Evolutionary conservation across 2,888 invertebrate species (phyloP), one percentile per base, ranked within the genome.

Genomic region (Tipula unca): DNA sequence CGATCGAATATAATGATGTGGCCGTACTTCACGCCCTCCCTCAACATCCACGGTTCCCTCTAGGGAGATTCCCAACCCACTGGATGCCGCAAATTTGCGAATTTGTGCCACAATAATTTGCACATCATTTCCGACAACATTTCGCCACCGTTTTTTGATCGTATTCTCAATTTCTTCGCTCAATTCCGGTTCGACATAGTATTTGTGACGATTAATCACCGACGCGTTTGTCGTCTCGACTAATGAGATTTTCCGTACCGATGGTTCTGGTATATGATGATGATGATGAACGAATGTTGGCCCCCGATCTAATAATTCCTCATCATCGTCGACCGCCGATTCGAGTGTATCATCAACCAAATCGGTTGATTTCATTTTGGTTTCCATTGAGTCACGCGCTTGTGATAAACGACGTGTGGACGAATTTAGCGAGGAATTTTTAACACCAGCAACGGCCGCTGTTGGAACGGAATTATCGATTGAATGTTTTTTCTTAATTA

Each of bases 1-100:
- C 85, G 98, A 98, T 88, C 99, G 95, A 89, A 99, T 99, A 91
- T 99, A 99, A 92, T 99, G 99, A 91, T 99, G 99, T 1, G 99
- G 99, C 86, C 99, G 93, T 82, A 99, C 97, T 92, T 99, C 99
- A 86, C 96, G 94, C 0, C 99, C 99, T 0, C 99, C 99, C 89
- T 96, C 96, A 85, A 99, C 98, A 90, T 99, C 99, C 69, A 99
- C 99, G 0, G 99, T 99, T 85, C 99, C 99, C 91, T 99, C 99
- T 87, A 99, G 92, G 85, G 98, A 99, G 88, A 99, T 98, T 42
- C 99, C 99, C 86, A 99, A 93, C 1, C 99, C 99, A 84, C 98
- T 98, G 82, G 97, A 97, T 88, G 97, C 96, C 17, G 94, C 94
- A 88, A 96, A 96, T 91, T 97, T 97, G 87, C 94, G 94, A 87